Evolutionary conservation across 2,888 invertebrate species (phyloP), one percentile per base, ranked within the genome.

Genomic region (Limnephilus rhombicus): DNA sequence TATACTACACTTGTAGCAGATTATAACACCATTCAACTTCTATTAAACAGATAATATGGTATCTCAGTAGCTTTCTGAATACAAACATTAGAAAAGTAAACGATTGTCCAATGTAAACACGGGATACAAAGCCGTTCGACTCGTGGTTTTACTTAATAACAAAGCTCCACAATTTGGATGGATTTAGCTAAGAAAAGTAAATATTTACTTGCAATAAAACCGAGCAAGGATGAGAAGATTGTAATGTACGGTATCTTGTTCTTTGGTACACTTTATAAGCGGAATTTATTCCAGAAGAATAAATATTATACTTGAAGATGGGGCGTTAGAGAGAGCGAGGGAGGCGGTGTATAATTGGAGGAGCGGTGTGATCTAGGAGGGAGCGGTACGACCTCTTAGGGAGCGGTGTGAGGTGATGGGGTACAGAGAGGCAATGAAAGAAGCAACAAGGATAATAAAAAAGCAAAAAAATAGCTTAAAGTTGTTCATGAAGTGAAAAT

Each of bases 141-240:
- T 34, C 83, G 83, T 41, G 83, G 83, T 83, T 83, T 83, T 24
- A 41, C 37, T 83, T 83, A 37, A 83, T 18, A 83, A 83, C 83
- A 83, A 83, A 83, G 37, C 83, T 34, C 83, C 37, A 18, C 37
- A n/a, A 37, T 24, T 83, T 37, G 12, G 37, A 34, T 41, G 24
- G 37, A 41, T 37, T 83, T 83, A 37, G 41, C 37, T 12, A n/a
- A 41, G 34, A 24, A 83, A 34, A 37, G 37, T 83, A 83, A 83
- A 83, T 83, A 83, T 83, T 83, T 83, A 83, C 83, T 34, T 5
- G 83, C 37, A 37, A 83, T 83, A 83, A 83, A 83, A 83, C 37
- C 37, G 4, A n/a, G 83, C 83, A 83, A 83, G 83, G 83, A 68
- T 68, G 83, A 83, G 83, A 4, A 9, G 37, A 41, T n/a, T 34